These are phyloP conservation scores for Hydrochoerus hydrochaeris DNA, from an alignment of 2,113 vertebrate species.

Conservation along the genomic window DNA sequence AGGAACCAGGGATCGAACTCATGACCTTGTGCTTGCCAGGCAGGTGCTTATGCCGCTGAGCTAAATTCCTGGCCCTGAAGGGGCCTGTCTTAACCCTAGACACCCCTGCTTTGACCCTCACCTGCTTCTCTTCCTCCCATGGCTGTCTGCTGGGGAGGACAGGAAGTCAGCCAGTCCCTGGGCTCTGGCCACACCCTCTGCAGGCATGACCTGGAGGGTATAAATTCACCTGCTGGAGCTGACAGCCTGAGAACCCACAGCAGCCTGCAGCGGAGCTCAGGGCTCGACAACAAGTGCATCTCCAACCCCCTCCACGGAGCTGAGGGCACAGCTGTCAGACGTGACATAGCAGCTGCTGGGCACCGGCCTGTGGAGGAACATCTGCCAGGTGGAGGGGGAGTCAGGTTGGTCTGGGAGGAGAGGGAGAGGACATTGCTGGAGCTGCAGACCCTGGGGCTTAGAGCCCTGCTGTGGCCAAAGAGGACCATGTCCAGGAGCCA, in stretches of 20 bases:
- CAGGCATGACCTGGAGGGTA: neutral
- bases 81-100: neutral
- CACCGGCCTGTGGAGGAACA: neutral
- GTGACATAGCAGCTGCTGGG: neutral
- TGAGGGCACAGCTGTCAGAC: neutral
- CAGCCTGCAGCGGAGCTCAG: neutral
- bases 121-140: neutral
- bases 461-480: neutral
- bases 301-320: neutral
- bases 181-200: constrained; percentile 45
- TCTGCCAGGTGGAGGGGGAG: constrained; percentile 5
- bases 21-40: too few species aligned
- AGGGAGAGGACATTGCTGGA: neutral
- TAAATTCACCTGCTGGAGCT: constrained; percentile 58
- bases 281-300: neutral
- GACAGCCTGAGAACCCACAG: constrained; percentile 22
- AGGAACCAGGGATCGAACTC: too few species aligned
- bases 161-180: constrained; percentile 37
- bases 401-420: neutral
- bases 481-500: neutral
- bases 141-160: neutral
- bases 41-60: too few species aligned
- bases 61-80: too few species aligned
- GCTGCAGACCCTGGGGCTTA: neutral
- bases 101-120: neutral